These are phyloP conservation scores for Phocoena phocoena DNA, from an alignment of 2,113 vertebrate genomes.

Conservation along the genomic window DNA sequence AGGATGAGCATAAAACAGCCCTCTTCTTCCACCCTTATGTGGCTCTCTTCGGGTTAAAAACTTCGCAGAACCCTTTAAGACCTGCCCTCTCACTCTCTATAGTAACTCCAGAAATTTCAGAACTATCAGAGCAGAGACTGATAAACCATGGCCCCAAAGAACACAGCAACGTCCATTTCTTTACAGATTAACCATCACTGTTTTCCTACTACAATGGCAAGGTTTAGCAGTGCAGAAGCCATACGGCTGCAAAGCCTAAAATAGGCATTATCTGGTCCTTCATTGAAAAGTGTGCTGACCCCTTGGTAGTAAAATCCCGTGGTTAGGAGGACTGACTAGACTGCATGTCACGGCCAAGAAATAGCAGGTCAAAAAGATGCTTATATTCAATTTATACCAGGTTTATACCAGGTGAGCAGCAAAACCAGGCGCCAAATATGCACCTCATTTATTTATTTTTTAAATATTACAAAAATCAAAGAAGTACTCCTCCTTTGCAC, in stretches of 20 bases:
- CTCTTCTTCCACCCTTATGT: neutral
- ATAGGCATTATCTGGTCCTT: neutral
- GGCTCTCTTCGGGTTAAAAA: neutral
- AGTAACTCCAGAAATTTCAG: neutral
- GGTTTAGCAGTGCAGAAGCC: neutral
- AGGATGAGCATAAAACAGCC: neutral
- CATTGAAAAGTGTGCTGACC: neutral
- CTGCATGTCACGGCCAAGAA: neutral
- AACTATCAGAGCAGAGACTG: neutral
- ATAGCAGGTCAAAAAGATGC: neutral
- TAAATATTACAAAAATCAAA: constrained; percentile 23
- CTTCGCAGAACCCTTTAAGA: neutral
- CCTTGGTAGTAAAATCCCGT: neutral
- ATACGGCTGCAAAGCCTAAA: neutral
- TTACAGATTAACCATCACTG: neutral
- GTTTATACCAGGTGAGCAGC: neutral
- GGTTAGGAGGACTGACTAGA: neutral
- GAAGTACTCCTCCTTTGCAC: neutral
- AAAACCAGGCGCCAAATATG: neutral
- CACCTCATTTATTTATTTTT: neutral
- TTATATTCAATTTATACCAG: neutral
- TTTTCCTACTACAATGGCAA: neutral
- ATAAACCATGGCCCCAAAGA: neutral
- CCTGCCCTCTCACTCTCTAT: neutral
- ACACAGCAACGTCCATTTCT: neutral